Percentiles rank a stretch among this genome's conserved stretches.
Conservation (phyloP, 2,113 vertebrate species). For the Callocephalon fimbriatum region DNA sequence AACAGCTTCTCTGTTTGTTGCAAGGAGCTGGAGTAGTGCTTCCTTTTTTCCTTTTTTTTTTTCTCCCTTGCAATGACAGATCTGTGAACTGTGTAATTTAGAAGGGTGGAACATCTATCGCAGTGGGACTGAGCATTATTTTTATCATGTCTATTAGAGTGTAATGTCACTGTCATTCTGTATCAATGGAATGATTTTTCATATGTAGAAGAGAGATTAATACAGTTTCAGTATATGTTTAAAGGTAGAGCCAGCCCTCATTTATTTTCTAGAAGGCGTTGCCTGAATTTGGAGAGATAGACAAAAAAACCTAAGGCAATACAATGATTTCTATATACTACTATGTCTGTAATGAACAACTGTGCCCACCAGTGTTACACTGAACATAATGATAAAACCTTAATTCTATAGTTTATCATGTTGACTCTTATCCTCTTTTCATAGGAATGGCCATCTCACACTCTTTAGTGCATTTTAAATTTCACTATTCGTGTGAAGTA, state of each 20-base stretch:
- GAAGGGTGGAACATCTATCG: background rate
- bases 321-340: background rate
- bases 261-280: background rate
- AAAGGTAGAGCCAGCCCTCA: background rate
- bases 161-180: background rate
- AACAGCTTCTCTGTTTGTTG: background rate
- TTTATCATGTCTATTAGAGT: background rate
- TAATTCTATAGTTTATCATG: background rate
- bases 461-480: background rate
- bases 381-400: background rate
- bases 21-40: fast-evolving
- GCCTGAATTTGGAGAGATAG: background rate
- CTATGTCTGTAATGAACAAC: background rate
- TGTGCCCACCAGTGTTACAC: background rate
- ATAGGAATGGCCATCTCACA: background rate
- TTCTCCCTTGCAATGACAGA: background rate
- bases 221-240: background rate
- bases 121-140: background rate
- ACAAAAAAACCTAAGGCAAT: background rate
- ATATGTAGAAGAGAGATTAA: background rate
- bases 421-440: background rate
- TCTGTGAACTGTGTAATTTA: background rate
- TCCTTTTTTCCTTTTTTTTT: background rate
- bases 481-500: background rate
- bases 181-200: background rate